A percentile compares a stretch with the other conserved stretches of the same genome.
Evolutionary conservation across 2,797 vertebrate genomes (phyloP).

Genomic region (Octomys mimax): DNA sequence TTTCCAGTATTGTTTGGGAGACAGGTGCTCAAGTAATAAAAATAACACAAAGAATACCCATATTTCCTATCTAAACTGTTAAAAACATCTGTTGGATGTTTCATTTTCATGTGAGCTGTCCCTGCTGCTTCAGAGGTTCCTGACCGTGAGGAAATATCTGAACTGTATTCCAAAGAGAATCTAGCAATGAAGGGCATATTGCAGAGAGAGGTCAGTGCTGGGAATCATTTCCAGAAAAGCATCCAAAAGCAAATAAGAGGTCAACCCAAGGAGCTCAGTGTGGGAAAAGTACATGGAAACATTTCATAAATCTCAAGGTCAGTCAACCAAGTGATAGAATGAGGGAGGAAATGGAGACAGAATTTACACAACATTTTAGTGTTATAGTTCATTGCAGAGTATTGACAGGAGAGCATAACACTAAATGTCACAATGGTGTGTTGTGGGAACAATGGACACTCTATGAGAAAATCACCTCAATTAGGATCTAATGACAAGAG

Average conservation of each 20-base stretch:
- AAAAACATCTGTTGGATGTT: background rate
- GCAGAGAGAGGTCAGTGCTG: background rate
- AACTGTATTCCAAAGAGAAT: background rate
- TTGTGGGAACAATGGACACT: conserved; percentile 65
- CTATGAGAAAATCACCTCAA: conserved; percentile 51
- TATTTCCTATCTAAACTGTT: background rate
- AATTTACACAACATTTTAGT: conserved; percentile 83
- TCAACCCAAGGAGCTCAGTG: background rate
- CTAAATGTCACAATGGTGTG: conserved; percentile 1
- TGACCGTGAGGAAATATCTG: background rate
- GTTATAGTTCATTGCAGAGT: conserved; percentile 81
- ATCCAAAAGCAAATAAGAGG: background rate
- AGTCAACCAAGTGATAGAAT: conserved; percentile 75
- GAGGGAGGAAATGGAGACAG: conserved; percentile 64
- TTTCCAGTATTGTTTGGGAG: background rate
- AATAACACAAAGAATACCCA: background rate
- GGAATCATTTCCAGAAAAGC: background rate
- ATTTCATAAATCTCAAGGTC: conserved; percentile 55
- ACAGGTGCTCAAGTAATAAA: background rate
- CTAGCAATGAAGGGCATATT: background rate
- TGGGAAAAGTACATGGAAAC: conserved; percentile 54
- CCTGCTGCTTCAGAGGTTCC: background rate
- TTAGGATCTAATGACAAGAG: conserved; percentile 34
- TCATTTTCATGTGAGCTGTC: background rate
- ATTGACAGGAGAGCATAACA: conserved; percentile 41